Evolutionary conservation across 2,113 vertebrate genomes (phyloP).

Genomic region (Gasterosteus aculeatus): DNA sequence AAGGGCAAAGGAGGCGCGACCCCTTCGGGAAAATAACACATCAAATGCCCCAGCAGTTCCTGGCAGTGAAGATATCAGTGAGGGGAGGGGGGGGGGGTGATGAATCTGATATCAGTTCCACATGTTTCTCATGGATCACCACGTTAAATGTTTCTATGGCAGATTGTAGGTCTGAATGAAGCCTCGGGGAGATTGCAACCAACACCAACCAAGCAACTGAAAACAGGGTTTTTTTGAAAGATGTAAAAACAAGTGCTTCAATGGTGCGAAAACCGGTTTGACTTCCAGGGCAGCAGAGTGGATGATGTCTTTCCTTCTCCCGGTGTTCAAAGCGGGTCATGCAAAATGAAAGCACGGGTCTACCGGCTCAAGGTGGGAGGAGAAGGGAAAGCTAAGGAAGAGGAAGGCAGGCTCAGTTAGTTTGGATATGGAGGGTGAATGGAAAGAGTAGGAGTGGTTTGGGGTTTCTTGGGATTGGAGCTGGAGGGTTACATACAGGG

Average conservation of each 20-base stretch:
- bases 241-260: slow-evolving; percentile 31
- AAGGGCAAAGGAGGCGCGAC: slow-evolving; percentile 38
- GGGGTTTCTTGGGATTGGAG: slow-evolving; percentile 56
- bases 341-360: slow-evolving; percentile 60
- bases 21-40: slow-evolving; percentile 43
- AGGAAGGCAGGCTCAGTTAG: slow-evolving; percentile 30
- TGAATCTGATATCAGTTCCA: slow-evolving; percentile 70
- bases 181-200: slow-evolving; percentile 32
- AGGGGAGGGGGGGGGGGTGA: slow-evolving; percentile 69
- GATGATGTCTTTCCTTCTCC: slow-evolving; percentile 60
- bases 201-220: slow-evolving; percentile 32
- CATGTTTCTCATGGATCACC: slow-evolving; percentile 74
- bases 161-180: slow-evolving; percentile 48
- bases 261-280: slow-evolving; percentile 5
- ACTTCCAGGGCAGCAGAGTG: slow-evolving; percentile 37
- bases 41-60: slow-evolving; percentile 55
- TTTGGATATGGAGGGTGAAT: slow-evolving; percentile 47
- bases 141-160: slow-evolving; percentile 72
- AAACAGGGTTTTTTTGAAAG: slow-evolving; percentile 16
- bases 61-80: slow-evolving; percentile 67
- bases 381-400: slow-evolving; percentile 40
- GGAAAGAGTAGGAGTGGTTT: slow-evolving; percentile 47
- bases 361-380: slow-evolving; percentile 44
- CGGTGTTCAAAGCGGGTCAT: slow-evolving; percentile 56
- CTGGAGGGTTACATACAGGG: slow-evolving; percentile 63